phyloP scores from a whole-genome alignment of 2,888 invertebrate genomes.

The Thera britannica region DNA sequence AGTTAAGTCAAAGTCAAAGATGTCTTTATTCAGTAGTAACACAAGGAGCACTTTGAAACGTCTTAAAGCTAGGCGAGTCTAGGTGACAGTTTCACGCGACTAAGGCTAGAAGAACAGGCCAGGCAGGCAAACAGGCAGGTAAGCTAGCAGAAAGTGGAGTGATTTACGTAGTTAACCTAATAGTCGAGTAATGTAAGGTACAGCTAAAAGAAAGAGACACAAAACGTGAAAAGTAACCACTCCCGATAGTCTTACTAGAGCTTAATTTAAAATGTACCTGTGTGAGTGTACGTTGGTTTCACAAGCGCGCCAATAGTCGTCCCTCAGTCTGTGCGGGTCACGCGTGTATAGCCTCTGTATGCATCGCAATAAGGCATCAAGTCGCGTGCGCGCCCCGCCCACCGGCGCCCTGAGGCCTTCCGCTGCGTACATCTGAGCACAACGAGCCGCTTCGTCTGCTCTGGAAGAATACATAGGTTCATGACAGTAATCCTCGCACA shows the following conservation, averaged over 20 bases:
- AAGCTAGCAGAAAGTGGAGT: no score
- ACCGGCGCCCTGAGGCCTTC: conserved; percentile 91
- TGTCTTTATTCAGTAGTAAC: no score
- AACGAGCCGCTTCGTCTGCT: conserved; percentile 95
- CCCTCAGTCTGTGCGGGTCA: conserved; percentile 89
- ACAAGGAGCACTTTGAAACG: no score
- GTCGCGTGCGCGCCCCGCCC: conserved; percentile 86
- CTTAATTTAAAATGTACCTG: conserved; percentile 53
- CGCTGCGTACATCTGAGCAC: conserved; percentile 89
- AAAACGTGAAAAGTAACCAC: not conserved
- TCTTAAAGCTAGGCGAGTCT: no score
- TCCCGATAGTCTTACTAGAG: no score
- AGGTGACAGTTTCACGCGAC: no score
- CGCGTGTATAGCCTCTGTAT: conserved; percentile 91
- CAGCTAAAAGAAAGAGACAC: not conserved
- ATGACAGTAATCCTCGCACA: not conserved
- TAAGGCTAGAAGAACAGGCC: no score
- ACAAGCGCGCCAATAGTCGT: conserved; percentile 93
- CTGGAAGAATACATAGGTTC: conserved; percentile 54
- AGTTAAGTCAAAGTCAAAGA: no score
- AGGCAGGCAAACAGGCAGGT: no score
- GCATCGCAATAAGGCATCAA: conserved; percentile 92
- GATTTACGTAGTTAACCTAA: no score
- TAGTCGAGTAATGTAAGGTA: no score
- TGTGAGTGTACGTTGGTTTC: conserved; percentile 69